Evolutionary conservation across 2,888 invertebrate species (phyloP), one percentile per base, ranked within the genome.

Genomic region (Panopea generosa): DNA sequence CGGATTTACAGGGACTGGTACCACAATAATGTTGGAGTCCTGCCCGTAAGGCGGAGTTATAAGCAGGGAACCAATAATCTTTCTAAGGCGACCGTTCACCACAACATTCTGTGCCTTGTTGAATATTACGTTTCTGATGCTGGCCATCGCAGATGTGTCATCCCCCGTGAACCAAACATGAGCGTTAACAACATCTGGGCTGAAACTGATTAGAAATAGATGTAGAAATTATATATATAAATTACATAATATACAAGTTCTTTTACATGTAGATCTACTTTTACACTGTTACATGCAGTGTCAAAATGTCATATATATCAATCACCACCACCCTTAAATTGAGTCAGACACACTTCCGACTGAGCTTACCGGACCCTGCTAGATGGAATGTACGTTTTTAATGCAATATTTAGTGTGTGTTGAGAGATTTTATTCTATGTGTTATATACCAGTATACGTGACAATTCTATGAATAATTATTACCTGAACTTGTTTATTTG

Each of bases 81-180:
- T 77, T 52, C 77, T 53, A 6, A 14, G 26, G n/a, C 20, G 26
- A 18, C 68, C 71, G 18, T 71, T 22, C 2, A 77, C 71, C 7
- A 47, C 27, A 6, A 84, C 72, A 11, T 40, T 47, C 11, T 73
- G 65, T 0, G 85, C 81, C 9, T 69, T 70, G 38, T 77, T 61
- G 16, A 79, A 52, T 7, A 85, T 75, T 2, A 78, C 76, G 9
- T 74, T 47, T 20, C 57, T 24, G 14, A 85, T 61, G 40, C 65
- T 65, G 1, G 61, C 29, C 20, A 85, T 43, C 1, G 63, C 68
- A 0, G 62, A 66, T 6, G 72, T 27, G 38, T 77, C 68, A 33
- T 72, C 47, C n/a, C 78, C 83, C n/a, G 62, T 84, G 24, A 85
- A 79, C 77, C 74, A 79, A 3, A 82, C 57, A 47, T 84, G 68